phyloP scores from a whole-genome alignment of 23 tunicate genomes.

The Trididemnum miniatum region DNA sequence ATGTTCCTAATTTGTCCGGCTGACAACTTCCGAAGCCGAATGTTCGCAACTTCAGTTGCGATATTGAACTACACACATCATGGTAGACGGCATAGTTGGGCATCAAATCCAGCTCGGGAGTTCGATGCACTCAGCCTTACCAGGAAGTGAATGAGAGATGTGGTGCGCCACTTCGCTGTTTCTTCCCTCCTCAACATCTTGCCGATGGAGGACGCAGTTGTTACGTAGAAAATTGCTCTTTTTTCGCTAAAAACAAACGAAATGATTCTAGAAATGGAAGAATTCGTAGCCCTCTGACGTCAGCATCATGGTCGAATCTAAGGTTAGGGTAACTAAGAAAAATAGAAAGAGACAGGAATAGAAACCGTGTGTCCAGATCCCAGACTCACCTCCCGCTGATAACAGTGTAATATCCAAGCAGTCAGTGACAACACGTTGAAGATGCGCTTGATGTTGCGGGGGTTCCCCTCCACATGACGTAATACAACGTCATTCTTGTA shows the following conservation, averaged over 20 bases:
- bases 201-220: not conserved
- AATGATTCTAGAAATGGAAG: no score
- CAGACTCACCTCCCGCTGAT: slow-evolving; percentile 31
- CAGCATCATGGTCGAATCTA: not conserved
- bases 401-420: slow-evolving; percentile 34
- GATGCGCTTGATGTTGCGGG: slow-evolving; percentile 83
- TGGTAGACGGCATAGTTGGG: no score
- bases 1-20: no score
- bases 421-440: slow-evolving; percentile 83
- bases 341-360: not conserved
- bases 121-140: no score
- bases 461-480: slow-evolving; percentile 65
- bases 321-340: not conserved
- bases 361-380: no score
- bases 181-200: not conserved
- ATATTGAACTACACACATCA: no score
- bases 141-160: not conserved
- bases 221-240: not conserved
- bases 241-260: not conserved
- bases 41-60: no score
- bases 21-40: no score
- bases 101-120: no score
- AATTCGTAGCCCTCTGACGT: not conserved
- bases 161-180: not conserved
- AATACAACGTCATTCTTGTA: not conserved